A percentile compares a stretch with the other conserved stretches of the same genome.
Evolutionary conservation across 1,140 invertebrate genomes (phyloP).

Genomic region (Hestina assimilis): DNA sequence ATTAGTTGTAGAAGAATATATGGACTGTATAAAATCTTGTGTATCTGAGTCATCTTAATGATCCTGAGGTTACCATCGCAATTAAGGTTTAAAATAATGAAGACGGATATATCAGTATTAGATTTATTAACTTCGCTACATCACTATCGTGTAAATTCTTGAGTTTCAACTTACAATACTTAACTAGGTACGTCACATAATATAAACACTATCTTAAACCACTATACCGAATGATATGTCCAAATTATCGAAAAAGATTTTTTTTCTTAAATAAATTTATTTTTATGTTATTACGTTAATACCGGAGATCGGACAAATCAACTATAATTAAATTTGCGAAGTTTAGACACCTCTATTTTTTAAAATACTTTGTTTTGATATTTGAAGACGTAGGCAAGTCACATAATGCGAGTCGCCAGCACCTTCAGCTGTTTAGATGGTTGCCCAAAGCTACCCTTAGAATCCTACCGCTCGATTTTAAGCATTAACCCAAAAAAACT

Average conservation of each 20-base stretch:
- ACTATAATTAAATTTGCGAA: constrained; percentile 48
- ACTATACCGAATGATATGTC: constrained; percentile 71
- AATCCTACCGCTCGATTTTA: constrained; percentile 43
- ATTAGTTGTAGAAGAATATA: not conserved
- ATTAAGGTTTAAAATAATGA: constrained; percentile 33
- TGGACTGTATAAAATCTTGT: not conserved
- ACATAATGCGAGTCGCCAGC: constrained; percentile 67
- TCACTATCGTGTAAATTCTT: constrained; percentile 73
- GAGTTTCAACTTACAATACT: constrained; percentile 72
- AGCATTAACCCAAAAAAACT: constrained; percentile 28
- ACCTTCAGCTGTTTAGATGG: constrained; percentile 57
- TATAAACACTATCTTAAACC: constrained; percentile 71
- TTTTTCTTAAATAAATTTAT: constrained; percentile 65
- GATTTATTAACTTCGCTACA: constrained; percentile 73
- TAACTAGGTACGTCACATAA: constrained; percentile 71
- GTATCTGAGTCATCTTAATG: too few relatives aligned
- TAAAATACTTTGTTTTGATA: constrained; percentile 60
- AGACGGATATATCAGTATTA: constrained; percentile 43
- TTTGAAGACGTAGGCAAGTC: constrained; percentile 74
- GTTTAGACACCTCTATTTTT: constrained; percentile 51
- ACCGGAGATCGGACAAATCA: constrained; percentile 65
- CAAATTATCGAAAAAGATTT: constrained; percentile 60
- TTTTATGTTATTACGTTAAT: constrained; percentile 58
- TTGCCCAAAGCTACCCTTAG: constrained; percentile 58
- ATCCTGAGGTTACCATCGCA: too few relatives aligned